These are phyloP conservation scores for Ctenopoma multispine DNA, from an alignment of 2,797 vertebrate genomes.

Conservation along the genomic window DNA sequence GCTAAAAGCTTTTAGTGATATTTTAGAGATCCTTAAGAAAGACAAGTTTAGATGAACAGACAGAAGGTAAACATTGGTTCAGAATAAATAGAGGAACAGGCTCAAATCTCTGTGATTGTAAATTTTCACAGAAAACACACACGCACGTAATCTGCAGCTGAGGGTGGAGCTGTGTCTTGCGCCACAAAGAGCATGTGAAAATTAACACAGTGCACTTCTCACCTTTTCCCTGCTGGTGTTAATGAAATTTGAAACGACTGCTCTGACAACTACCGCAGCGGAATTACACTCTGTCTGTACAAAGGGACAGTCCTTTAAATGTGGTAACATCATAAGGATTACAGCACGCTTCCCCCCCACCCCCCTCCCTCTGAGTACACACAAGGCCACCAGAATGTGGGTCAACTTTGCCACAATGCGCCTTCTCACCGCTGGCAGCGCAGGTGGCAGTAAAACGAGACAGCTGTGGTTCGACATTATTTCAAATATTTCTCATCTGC, in stretches of 20 bases:
- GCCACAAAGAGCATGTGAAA: slow-evolving; percentile 32
- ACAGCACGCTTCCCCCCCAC: slow-evolving; percentile 12
- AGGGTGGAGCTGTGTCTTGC: slow-evolving; percentile 28
- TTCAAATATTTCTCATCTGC: slow-evolving; percentile 68
- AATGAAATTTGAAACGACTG: slow-evolving; percentile 58
- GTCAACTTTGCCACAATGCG: slow-evolving; percentile 58
- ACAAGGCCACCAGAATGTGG: slow-evolving; percentile 67
- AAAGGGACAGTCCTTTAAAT: slow-evolving; percentile 55
- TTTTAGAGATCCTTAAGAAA: slow-evolving; percentile 26
- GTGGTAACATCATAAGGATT: slow-evolving; percentile 61
- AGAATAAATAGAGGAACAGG: slow-evolving; percentile 47
- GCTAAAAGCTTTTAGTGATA: slow-evolving; percentile 31
- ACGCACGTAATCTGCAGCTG: slow-evolving; percentile 24
- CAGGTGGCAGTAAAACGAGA: slow-evolving; percentile 59
- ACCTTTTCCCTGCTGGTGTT: slow-evolving; percentile 36
- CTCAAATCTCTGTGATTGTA: slow-evolving; percentile 25
- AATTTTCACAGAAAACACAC: slow-evolving; percentile 40
- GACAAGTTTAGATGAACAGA: slow-evolving; percentile 46
- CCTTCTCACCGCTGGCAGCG: slow-evolving; percentile 22
- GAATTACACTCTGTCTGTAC: slow-evolving; percentile 30
- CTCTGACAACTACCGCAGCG: slow-evolving; percentile 23
- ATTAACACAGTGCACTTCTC: slow-evolving; percentile 22
- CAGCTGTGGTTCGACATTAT: slow-evolving; percentile 40
- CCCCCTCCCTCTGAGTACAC: slow-evolving; percentile 9
- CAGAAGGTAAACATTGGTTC: slow-evolving; percentile 48